Conservation (phyloP, 2,113 vertebrate species). For the Odocoileus virginianus region DNA sequence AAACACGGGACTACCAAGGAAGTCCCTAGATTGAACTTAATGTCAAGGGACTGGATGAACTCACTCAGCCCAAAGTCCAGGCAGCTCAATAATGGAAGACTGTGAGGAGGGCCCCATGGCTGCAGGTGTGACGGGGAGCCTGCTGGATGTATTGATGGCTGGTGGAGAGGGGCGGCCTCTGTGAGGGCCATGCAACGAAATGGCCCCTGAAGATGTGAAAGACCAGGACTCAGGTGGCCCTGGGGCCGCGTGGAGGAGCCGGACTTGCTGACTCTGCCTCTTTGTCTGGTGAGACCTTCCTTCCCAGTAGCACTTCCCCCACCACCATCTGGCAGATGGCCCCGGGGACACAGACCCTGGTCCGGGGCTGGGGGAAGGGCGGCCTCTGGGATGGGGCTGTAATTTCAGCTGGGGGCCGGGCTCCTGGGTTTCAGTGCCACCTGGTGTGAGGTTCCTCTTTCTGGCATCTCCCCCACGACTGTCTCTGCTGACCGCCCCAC, state of each 20-base stretch:
- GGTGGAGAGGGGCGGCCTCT: background rate
- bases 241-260: background rate
- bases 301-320: background rate
- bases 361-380: background rate
- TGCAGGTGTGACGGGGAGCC: background rate
- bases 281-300: slow-evolving; percentile 3
- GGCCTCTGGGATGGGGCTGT: background rate
- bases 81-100: accelerated
- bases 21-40: background rate
- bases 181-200: background rate
- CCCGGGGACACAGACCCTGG: background rate
- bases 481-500: background rate
- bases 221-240: background rate
- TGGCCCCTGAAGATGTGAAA: background rate
- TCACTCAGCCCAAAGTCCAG: background rate
- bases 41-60: background rate
- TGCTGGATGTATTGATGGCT: background rate
- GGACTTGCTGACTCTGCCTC: background rate
- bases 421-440: slow-evolving; percentile 6
- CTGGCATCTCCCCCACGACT: background rate
- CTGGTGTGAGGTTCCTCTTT: slow-evolving; percentile 42
- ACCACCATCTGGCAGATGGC: slow-evolving; percentile 35
- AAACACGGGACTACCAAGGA: background rate
- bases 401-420: slow-evolving; percentile 39
- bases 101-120: background rate